Conservation (phyloP, 2,797 vertebrate genomes). For the Cetoscarus ocellatus region DNA sequence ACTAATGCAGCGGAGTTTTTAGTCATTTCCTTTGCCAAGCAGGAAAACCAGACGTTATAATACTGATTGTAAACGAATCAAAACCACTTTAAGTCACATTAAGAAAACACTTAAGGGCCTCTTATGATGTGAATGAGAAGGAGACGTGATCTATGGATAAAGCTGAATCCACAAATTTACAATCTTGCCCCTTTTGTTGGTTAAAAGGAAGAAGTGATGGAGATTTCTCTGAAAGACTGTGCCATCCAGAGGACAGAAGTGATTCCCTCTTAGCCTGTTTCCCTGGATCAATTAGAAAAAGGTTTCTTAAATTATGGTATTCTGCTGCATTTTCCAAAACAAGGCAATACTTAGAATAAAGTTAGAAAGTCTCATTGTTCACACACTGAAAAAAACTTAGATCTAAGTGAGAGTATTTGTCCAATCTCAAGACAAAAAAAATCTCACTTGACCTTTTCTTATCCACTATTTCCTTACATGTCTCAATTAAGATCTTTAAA, state of each 20-base stretch:
- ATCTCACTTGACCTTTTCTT: no score
- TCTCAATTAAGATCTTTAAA: no score
- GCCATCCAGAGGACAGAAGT: not conserved
- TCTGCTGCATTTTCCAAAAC: no score
- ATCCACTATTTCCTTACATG: no score
- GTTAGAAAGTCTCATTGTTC: no score
- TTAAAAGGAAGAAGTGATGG: not conserved
- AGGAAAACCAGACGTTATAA: not conserved
- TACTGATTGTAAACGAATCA: not conserved
- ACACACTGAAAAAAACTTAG: no score
- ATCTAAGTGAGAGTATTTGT: no score
- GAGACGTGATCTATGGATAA: slow-evolving; percentile 3
- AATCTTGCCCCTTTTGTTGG: not conserved
- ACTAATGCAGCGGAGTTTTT: not conserved
- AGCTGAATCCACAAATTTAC: slow-evolving; percentile 2
- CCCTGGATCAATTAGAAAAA: not conserved
- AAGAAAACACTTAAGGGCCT: not conserved
- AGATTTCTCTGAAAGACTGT: not conserved
- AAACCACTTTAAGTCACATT: not conserved
- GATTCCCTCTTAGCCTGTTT: not conserved
- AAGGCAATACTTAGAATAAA: no score
- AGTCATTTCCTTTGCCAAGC: not conserved
- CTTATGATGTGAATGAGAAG: not conserved
- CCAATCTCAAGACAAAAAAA: no score
- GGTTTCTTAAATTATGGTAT: no score